These are phyloP conservation scores for Tenebrio molitor DNA, from an alignment of 1,140 invertebrate species.

Conservation along the genomic window DNA sequence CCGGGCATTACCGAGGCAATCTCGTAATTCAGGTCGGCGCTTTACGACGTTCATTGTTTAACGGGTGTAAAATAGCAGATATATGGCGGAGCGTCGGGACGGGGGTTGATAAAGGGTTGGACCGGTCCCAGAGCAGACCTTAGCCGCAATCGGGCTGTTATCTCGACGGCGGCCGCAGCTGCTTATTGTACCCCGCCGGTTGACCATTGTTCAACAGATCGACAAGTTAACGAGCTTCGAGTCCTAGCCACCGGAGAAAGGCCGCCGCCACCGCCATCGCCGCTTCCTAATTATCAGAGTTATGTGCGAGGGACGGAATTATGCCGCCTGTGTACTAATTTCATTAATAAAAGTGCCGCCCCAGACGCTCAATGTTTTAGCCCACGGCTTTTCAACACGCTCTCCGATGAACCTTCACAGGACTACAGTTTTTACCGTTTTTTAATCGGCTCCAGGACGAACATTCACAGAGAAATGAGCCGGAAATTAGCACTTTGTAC, in stretches of 20 bases:
- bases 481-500: no score
- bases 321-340: constrained; percentile 13
- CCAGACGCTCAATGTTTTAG: no score
- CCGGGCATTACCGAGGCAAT: constrained; percentile 26
- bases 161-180: constrained; percentile 49
- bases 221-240: constrained; percentile 53
- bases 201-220: constrained; percentile 53
- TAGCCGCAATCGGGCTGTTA: constrained; percentile 54
- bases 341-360: constrained; percentile 14
- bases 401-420: not conserved
- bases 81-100: constrained; percentile 40
- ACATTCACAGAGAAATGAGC: no score
- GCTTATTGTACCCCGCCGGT: constrained; percentile 51
- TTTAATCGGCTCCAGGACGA: no score
- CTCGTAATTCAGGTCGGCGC: constrained; percentile 43
- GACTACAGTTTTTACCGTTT: no score
- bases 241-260: constrained; percentile 1
- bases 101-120: constrained; percentile 50
- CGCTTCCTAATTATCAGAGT: constrained; percentile 50
- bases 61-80: constrained; percentile 49
- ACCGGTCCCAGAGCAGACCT: constrained; percentile 49
- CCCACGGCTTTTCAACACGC: not conserved
- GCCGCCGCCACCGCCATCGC: constrained; percentile 18
- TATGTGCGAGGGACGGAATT: constrained; percentile 43
- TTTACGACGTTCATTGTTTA: constrained; percentile 44